These are phyloP conservation scores for Teinopalpus imperialis DNA, from an alignment of 2,888 invertebrate species.

Conservation along the genomic window DNA sequence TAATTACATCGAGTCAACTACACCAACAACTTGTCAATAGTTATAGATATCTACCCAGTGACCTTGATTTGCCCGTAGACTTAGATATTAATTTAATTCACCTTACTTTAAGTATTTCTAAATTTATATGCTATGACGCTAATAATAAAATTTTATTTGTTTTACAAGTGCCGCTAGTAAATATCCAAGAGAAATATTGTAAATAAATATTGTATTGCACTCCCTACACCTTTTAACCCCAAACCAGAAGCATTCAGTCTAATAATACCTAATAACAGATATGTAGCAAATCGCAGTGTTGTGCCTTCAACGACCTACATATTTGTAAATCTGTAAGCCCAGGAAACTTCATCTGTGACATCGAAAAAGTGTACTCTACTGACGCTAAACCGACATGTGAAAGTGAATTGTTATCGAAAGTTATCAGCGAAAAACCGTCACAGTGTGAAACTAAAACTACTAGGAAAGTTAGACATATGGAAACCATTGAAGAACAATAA, in stretches of 20 bases:
- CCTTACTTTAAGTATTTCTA: conserved; percentile 25
- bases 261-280: conserved; percentile 26
- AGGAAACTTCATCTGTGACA: conserved; percentile 18
- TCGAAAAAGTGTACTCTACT: conserved; percentile 11
- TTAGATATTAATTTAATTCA: conserved; percentile 26
- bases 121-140: conserved; percentile 25
- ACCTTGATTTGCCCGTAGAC: conserved; percentile 24
- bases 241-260: conserved; percentile 27
- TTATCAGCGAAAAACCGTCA: background rate
- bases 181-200: conserved; percentile 5
- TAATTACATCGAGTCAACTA: conserved; percentile 29
- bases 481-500: background rate
- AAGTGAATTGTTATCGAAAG: conserved; percentile 23
- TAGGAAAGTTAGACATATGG: conserved; percentile 6
- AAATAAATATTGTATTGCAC: conserved; percentile 27
- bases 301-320: conserved; percentile 18
- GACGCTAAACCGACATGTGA: conserved; percentile 16
- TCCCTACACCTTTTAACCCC: conserved; percentile 29
- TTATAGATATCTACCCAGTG: conserved; percentile 25
- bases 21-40: conserved; percentile 26
- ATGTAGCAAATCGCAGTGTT: conserved; percentile 28
- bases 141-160: conserved; percentile 30
- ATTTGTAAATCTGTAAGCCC: conserved; percentile 3
- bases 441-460: conserved; percentile 14
- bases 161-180: conserved; percentile 17